phyloP scores from a whole-genome alignment of 2,888 invertebrate species.

The Axea sp. region DNA sequence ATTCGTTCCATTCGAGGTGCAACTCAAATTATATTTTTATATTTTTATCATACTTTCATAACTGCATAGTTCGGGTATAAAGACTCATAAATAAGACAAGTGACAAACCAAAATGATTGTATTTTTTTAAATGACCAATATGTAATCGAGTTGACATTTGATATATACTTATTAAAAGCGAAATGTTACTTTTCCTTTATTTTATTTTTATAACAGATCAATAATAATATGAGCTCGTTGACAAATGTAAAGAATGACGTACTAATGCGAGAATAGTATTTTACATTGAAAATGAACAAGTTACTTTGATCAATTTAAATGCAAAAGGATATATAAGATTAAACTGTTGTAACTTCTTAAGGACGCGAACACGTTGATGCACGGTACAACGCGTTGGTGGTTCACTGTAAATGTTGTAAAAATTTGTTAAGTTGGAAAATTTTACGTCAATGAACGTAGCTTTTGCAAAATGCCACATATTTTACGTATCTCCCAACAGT shows the following conservation, averaged over 20 bases:
- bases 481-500: conserved; percentile 4
- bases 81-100: no score
- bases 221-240: conserved; percentile 20
- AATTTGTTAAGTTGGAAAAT: conserved; percentile 38
- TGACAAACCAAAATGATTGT: conserved; percentile 4
- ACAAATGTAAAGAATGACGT: not conserved
- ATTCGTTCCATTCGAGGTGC: conserved; percentile 22
- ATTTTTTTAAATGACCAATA: no score
- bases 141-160: conserved; percentile 13
- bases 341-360: conserved; percentile 31
- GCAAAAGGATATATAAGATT: conserved; percentile 12
- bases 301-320: conserved; percentile 6
- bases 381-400: conserved; percentile 4
- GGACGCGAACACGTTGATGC: conserved; percentile 11
- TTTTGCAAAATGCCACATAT: not conserved
- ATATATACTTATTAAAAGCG: conserved; percentile 72
- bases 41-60: conserved; percentile 26
- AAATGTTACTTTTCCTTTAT: conserved; percentile 76
- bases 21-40: conserved; percentile 22
- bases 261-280: not conserved
- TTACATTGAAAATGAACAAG: conserved; percentile 6
- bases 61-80: conserved; percentile 7
- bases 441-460: conserved; percentile 19
- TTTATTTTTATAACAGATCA: conserved; percentile 74
- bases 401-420: conserved; percentile 20